Percentiles rank a stretch among this genome's conserved stretches.
These are phyloP conservation scores for Pelecanus crispus DNA, from an alignment of 2,113 vertebrate genomes.

Conservation along the genomic window DNA sequence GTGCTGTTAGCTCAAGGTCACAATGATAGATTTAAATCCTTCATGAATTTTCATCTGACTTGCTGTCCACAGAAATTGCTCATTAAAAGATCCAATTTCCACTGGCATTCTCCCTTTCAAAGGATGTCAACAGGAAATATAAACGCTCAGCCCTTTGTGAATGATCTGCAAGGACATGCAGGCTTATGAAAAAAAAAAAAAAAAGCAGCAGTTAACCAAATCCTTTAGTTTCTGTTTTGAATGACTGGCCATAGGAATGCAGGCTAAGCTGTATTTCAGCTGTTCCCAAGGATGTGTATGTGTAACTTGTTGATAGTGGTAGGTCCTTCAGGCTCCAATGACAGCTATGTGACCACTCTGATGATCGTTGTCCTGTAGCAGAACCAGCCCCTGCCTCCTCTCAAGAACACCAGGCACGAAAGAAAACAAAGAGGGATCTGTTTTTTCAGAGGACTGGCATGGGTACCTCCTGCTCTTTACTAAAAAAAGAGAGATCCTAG, in stretches of 20 bases:
- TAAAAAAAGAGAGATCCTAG: background rate
- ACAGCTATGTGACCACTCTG: slow-evolving; percentile 7
- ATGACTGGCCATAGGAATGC: slow-evolving; percentile 63
- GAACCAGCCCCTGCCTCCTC: background rate
- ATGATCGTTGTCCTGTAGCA: slow-evolving; percentile 2
- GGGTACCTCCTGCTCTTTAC: background rate
- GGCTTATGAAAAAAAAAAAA: background rate
- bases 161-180: slow-evolving; percentile 44
- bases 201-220: slow-evolving; percentile 38
- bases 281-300: slow-evolving; percentile 26
- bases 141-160: slow-evolving; percentile 32
- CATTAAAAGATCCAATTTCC: slow-evolving; percentile 40
- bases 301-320: slow-evolving; percentile 22
- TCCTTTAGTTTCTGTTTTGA: slow-evolving; percentile 60
- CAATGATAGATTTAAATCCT: background rate
- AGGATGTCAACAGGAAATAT: slow-evolving; percentile 50
- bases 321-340: slow-evolving; percentile 22
- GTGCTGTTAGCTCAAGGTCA: slow-evolving; percentile 44
- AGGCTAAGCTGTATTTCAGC: slow-evolving; percentile 38
- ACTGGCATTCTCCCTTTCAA: slow-evolving; percentile 25
- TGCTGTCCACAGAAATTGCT: slow-evolving; percentile 31
- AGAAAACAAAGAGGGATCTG: slow-evolving; percentile 10
- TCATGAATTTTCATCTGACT: slow-evolving; percentile 25
- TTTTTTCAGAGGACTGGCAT: background rate
- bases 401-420: background rate